phyloP scores from a whole-genome alignment of 2,113 vertebrate species.

The Pelusios castaneus region DNA sequence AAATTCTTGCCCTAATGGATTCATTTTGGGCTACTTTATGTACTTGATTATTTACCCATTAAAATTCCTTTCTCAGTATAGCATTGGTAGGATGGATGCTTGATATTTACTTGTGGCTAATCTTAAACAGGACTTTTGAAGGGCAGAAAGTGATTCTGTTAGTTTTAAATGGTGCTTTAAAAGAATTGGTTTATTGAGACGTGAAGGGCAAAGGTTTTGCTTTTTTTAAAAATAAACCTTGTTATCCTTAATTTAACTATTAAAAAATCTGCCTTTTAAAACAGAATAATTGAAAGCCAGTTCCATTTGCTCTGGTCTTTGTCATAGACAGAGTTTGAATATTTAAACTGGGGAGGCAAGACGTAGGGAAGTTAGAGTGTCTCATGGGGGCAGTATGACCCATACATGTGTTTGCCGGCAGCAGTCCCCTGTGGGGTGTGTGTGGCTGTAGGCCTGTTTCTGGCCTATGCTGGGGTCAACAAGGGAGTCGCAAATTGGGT shows the following conservation, averaged over 20 bases:
- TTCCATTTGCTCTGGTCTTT: not conserved
- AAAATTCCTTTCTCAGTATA: constrained; percentile 61
- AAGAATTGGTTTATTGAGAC: not conserved
- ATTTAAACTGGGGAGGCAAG: too few species aligned
- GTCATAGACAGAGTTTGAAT: too few species aligned
- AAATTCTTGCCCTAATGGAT: not conserved
- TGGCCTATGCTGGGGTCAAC: too few species aligned
- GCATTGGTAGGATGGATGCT: constrained; percentile 27
- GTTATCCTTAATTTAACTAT: not conserved
- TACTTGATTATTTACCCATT: constrained; percentile 46
- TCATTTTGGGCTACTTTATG: not conserved
- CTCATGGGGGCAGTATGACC: too few species aligned
- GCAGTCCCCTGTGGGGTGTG: too few species aligned
- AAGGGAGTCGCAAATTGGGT: too few species aligned
- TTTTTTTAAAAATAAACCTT: not conserved
- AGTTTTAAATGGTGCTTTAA: constrained; percentile 24
- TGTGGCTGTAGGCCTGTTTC: too few species aligned
- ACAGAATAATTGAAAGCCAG: not conserved
- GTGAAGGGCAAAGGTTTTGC: not conserved
- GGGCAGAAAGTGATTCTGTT: not conserved
- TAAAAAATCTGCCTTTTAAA: not conserved
- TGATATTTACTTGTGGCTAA: constrained; percentile 31
- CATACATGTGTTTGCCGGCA: too few species aligned
- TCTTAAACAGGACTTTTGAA: constrained; percentile 29
- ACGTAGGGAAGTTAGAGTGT: too few species aligned